These are phyloP conservation scores for Alca torda DNA, from an alignment of 2,797 vertebrate species.

Conservation along the genomic window DNA sequence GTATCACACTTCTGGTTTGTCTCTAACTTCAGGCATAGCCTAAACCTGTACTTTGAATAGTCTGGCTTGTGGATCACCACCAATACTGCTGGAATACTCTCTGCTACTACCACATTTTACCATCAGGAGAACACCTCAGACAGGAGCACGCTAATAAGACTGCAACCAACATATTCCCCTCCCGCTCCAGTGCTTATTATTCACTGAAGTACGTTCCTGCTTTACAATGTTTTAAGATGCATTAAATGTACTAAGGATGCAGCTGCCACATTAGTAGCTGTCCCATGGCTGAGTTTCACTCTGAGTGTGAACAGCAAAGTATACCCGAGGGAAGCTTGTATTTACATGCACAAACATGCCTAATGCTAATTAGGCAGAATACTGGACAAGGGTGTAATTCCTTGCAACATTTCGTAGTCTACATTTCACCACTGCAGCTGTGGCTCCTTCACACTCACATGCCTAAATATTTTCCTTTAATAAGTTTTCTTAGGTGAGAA, in stretches of 20 bases:
- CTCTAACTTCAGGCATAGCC: not conserved
- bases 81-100: not conserved
- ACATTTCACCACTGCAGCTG: not conserved
- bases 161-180: not conserved
- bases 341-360: not conserved
- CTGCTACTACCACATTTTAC: not conserved
- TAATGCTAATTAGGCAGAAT: not conserved
- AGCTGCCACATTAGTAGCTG: not conserved
- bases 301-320: not conserved
- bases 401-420: not conserved
- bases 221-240: not conserved
- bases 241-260: not conserved
- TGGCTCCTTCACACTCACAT: not conserved
- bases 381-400: not conserved
- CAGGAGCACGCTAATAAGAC: not conserved
- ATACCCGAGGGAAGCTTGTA: not conserved
- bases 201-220: not conserved
- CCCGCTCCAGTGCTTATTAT: not conserved
- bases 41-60: not conserved
- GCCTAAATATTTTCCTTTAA: not conserved
- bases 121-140: not conserved
- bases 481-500: not conserved
- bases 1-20: not conserved
- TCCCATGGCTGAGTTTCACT: slow-evolving; percentile 1
- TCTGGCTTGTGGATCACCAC: not conserved